Base-by-base conservation (phyloP, 2,797 vertebrate genomes). In the Calcarius lapponicus region DNA sequence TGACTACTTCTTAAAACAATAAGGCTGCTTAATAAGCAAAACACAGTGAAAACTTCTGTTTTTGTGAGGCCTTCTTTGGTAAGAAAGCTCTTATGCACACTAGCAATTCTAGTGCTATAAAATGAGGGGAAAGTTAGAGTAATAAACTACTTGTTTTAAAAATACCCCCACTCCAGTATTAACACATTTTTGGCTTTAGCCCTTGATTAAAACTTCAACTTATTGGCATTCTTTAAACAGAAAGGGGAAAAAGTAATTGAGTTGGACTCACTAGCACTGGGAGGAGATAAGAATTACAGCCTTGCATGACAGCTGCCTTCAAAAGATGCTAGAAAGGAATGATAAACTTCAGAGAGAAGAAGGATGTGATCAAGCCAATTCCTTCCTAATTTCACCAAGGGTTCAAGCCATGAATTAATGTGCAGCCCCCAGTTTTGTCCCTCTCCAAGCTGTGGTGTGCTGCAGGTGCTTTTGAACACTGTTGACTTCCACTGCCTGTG, bases 1-100 rank as follows among this genome's bases (percentile, higher is more conserved):
- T 98, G 96, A 96, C 93, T 95, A 96, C 80, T 74, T 66, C 72
- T 83, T 92, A 84, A 96, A 97, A 97, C 97, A 98, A 97, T 97
- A 95, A 97, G 91, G 88, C 76, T 93, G 94, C 85, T 98, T 97
- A 95, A 96, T 93, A 91, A 96, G 95, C 93, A 96, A 81, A 95
- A 92, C 32, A 47, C 24, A 88, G 47, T 57, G 67, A 51, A 43
- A 85, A 92, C 28, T 78, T 95, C 62, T 87, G 9, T 90, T 78
- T 75, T 42, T 83, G 69, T n/a, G 32, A 87, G 57, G 73, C 67
- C 48, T 80, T 73, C 50, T 69, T 87, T 60, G 29, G 36, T 57
- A 71, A 92, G 91, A 79, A 76, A 86, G 13, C 45, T 72, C 32
- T 31, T 62, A 9, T 22, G n/a, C 25, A 18, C 17, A 21, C 32